Base-by-base conservation (phyloP, 2,797 vertebrate genomes). In the Schizopygopsis malacanthus region DNA sequence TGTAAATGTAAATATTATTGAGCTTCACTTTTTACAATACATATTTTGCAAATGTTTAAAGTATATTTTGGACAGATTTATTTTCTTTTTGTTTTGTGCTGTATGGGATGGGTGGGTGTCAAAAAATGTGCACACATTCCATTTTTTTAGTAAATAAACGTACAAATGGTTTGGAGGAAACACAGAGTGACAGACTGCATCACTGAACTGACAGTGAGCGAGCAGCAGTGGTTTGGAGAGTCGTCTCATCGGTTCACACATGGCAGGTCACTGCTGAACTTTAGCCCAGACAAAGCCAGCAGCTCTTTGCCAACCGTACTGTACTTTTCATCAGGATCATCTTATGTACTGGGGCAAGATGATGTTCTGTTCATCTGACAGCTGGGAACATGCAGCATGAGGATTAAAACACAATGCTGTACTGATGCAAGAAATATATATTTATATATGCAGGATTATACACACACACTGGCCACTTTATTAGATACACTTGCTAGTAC, bases 361-460 rank as follows among this genome's bases (percentile, higher is more conserved):
- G 33, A 84, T 69, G 84, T 73, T 77, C 69, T 61, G 70, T 76
- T 80, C 61, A 77, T 69, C 67, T 69, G 67, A 25, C 50, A 61
- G 86, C 41, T 50, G 86, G 54, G 56, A 69, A 47, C 22, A 65
- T 16, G 15, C 4, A 37, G 43, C 13, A 47, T 37, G 28, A 70
- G 9, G 33, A 41, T 56, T 43, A 28, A 59, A 81, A 25, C 12
- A 63, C 81, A 59, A 56, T 83, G 56, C 41, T 0, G 47, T 50
- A 28, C 43, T 79, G n/a, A 25, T 12, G 13, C 39, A 84, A 79
- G 75, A 80, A 45, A 37, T 75, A 87, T 76, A 28, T 13, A 13
- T 63, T 50, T 15, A 50, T 15, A 50, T 15, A 16, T 50, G 15
- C 15, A 16, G 15, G 47, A 65, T 28, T 15, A 59, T 16, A 65